Evolutionary conservation across 2,113 vertebrate genomes (phyloP), one percentile per base, ranked within the genome.

Genomic region (Phasianus colchicus): DNA sequence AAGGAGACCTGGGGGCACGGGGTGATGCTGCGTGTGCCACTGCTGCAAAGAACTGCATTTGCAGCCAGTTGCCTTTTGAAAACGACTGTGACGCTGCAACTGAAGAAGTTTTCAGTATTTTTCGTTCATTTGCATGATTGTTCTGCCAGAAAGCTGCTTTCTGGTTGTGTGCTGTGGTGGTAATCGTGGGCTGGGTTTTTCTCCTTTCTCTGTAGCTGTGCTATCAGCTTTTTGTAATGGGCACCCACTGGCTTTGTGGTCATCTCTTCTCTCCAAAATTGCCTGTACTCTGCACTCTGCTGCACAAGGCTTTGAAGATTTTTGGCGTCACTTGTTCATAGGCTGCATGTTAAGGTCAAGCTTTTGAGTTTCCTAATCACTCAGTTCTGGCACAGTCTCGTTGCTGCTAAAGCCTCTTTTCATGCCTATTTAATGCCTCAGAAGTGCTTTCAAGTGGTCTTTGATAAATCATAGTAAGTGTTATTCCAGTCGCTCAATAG

Each of bases 371-470:
- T 81, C 25, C 83, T 95, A 84, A 97, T 97, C 93, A 78, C 94
- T 94, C 92, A 29, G 72, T 58, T 93, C 95, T 96, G 96, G 96
- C 97, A 65, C 50, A 57, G 85, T 94, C 95, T 90, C 8, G 66
- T 92, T 97, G 96, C 96, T 93, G 88, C 82, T 78, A 92, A 96
- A 97, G 95, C 94, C 94, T 98, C 95, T 97, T 97, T 98, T 97
- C 96, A 96, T 98, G 98, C 98, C 97, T 98, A 92, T 98, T 98
- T 97, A 96, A 98, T 98, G 97, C 97, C 97, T 98, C 97, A 94
- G 96, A 98, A 98, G 98, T 96, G 97, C 98, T 99, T 98, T 99
- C 98, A 99, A 98, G 98, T 98, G 98, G 97, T 98, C 97, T 98
- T 98, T 97, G 97, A 98, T 98, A 98, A 98, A 98, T 98, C 98